Evolutionary conservation across 2,888 invertebrate genomes (phyloP).

Genomic region (Lapara coniferarum): DNA sequence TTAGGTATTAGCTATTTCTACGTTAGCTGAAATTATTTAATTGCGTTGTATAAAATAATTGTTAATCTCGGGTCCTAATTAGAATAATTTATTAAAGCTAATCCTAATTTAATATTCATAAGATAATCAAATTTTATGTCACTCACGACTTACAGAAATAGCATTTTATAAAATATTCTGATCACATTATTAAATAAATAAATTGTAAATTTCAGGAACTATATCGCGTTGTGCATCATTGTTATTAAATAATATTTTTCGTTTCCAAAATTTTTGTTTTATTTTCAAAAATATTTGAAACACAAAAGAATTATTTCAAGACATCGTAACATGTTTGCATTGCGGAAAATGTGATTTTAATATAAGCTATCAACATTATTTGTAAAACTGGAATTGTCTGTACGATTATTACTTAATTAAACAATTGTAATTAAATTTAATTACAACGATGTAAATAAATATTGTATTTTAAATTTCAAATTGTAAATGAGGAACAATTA

Average conservation of each 20-base stretch:
- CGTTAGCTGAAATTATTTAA: slow-evolving; percentile 2
- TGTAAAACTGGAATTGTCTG: slow-evolving; percentile 33
- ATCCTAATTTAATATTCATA: slow-evolving; percentile 25
- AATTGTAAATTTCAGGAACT: neutral
- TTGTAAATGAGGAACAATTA: slow-evolving; percentile 81
- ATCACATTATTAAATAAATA: neutral
- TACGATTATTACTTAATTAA: slow-evolving; percentile 27
- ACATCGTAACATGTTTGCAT: slow-evolving; percentile 30
- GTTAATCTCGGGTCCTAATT: slow-evolving; percentile 5
- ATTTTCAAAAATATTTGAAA: neutral
- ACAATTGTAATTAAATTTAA: slow-evolving; percentile 35
- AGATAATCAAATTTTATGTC: slow-evolving; percentile 27
- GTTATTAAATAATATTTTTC: neutral
- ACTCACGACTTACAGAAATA: neutral
- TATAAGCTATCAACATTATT: slow-evolving; percentile 34
- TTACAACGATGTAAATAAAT: slow-evolving; percentile 49
- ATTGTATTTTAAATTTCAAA: slow-evolving; percentile 54
- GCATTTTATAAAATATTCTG: slow-evolving; percentile 6
- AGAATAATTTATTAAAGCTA: slow-evolving; percentile 15
- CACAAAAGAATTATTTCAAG: neutral
- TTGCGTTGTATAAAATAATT: slow-evolving; percentile 11
- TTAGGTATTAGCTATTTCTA: slow-evolving; percentile 2
- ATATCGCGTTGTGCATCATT: neutral
- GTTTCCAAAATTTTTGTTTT: neutral
- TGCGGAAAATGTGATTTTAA: slow-evolving; percentile 46